A percentile compares a stretch with the other conserved stretches of the same genome.
phyloP scores from a whole-genome alignment of 2,888 invertebrate species.

The Drosophila tanythrix region DNA sequence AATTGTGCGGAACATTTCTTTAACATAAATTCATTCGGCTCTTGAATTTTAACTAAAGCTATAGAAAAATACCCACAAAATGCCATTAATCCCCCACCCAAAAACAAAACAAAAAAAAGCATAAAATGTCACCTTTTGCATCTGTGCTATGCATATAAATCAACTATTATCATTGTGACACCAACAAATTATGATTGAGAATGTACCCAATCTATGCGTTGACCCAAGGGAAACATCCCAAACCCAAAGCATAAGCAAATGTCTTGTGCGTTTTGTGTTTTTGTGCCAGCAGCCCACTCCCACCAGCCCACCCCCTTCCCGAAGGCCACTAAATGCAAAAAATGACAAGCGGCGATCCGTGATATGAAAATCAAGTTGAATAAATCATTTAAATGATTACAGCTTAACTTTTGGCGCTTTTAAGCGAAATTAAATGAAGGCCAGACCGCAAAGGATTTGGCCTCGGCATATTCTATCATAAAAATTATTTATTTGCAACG shows the following conservation, averaged over 20 bases:
- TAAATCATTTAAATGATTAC: slow-evolving; percentile 81
- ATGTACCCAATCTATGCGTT: slow-evolving; percentile 55
- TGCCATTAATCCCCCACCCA: neutral
- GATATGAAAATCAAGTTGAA: slow-evolving; percentile 80
- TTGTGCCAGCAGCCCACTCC: neutral
- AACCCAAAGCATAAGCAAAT: slow-evolving; percentile 27
- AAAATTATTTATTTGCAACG: slow-evolving; percentile 77
- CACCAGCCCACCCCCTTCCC: neutral
- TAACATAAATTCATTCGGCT: neutral
- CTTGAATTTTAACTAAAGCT: slow-evolving; percentile 10
- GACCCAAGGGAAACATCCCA: slow-evolving; percentile 42
- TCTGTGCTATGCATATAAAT: slow-evolving; percentile 69
- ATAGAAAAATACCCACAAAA: neutral
- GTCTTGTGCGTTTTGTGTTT: slow-evolving; percentile 11
- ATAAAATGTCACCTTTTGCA: slow-evolving; percentile 67
- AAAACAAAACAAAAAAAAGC: slow-evolving; percentile 19
- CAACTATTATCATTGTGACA: slow-evolving; percentile 80
- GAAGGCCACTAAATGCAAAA: neutral
- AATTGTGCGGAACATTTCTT: neutral
- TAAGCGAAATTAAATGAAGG: slow-evolving; percentile 81
- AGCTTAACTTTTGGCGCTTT: slow-evolving; percentile 81
- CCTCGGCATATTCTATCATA: slow-evolving; percentile 62
- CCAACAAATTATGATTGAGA: slow-evolving; percentile 81
- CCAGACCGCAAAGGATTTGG: slow-evolving; percentile 26
- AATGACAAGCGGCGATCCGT: slow-evolving; percentile 64